Base-by-base conservation (phyloP, 2,797 vertebrate genomes). In the Neosilurus hyrtlii region DNA sequence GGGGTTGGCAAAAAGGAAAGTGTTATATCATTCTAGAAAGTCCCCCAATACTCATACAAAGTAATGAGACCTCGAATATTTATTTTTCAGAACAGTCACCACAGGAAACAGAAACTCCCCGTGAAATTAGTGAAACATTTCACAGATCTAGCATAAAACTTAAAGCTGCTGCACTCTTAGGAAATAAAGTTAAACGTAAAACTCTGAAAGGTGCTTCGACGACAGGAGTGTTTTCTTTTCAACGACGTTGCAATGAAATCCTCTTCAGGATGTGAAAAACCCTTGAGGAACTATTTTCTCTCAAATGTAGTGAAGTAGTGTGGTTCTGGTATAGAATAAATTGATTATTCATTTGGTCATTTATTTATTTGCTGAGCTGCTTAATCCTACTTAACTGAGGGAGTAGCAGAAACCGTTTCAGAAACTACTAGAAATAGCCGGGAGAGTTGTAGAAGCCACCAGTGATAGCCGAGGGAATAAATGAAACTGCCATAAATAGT, bases 111-210 rank as follows among this genome's bases (percentile, higher is more conserved):
- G 16, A 81, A 51, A 30, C 35, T 43, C 26, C 16, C 9, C 7
- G 12, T 57, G 49, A 22, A 74, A 74, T 73, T 43, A 83, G 1
- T 10, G 26, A 72, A n/a, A 24, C 15, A 2, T 43, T 68, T 65
- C 37, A 63, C 57, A 77, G 75, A 26, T 26, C n/a, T 68, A 30
- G 22, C 37, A 24, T 30, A 61, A 73, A 82, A 20, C 70, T 63
- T 10, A 24, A 77, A 24, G 59, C n/a, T 62, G 72, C 16, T 57
- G 52, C 24, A 35, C 54, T 56, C 26, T 54, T 54, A 24, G 22
- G 16, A 72, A 9, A 26, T 9, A 54, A 57, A 57, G 35, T 10
- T 18, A 26, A 26, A 26, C 57, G 16, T 35, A 56, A 56, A 74
- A 30, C 8, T 51, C 1, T 73, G 4, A 54, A 74, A 24, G 26